These are phyloP conservation scores for Cephalotes varians DNA, from an alignment of 2,888 invertebrate genomes.

Conservation along the genomic window DNA sequence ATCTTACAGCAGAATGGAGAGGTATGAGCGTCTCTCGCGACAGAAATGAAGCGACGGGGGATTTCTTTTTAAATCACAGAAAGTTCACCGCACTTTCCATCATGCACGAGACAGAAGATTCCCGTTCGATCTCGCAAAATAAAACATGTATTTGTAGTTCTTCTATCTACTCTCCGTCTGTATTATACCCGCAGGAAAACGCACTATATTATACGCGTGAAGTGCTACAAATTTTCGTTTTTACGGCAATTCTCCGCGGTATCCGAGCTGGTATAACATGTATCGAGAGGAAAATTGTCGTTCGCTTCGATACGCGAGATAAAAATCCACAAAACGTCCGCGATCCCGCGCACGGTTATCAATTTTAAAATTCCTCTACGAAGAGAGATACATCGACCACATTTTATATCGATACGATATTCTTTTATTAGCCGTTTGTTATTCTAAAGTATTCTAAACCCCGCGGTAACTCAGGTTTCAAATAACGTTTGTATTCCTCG, in stretches of 20 bases:
- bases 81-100: constrained; percentile 15
- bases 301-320: constrained; percentile 37
- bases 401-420: constrained; percentile 20
- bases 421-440: constrained; percentile 22
- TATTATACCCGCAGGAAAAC: constrained; percentile 28
- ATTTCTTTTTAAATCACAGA: constrained; percentile 47
- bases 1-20: constrained; percentile 19
- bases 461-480: background rate
- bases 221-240: constrained; percentile 40
- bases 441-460: background rate
- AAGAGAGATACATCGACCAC: background rate
- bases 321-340: constrained; percentile 35
- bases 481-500: background rate
- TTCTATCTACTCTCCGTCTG: background rate
- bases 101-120: background rate
- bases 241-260: constrained; percentile 18
- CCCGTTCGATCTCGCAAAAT: constrained; percentile 46
- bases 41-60: constrained; percentile 25
- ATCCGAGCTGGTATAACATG: background rate
- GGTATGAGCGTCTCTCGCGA: constrained; percentile 5
- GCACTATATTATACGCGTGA: constrained; percentile 29
- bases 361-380: constrained; percentile 30
- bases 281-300: constrained; percentile 44
- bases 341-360: constrained; percentile 24
- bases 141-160: constrained; percentile 27